Conservation (phyloP, 2,888 invertebrate species). For the Platycheirus albimanus region DNA sequence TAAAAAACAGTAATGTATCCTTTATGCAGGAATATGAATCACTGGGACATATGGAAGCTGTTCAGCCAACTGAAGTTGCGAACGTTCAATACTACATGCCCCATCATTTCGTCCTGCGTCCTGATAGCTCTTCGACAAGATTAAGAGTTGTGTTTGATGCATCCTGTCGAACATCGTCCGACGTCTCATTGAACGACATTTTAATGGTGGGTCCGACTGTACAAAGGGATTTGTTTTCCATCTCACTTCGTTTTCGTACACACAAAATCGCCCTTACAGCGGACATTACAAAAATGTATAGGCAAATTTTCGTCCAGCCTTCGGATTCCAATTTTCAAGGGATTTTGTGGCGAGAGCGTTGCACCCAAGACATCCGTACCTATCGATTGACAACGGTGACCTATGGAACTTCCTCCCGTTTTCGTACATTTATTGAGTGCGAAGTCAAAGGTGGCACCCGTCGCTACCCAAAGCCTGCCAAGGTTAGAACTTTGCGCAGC, state of each 20-base stretch:
- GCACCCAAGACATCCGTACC: constrained; percentile 18
- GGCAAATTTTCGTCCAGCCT: neutral
- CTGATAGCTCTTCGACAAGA: constrained; percentile 1
- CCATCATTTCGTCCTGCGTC: neutral
- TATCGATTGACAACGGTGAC: constrained; percentile 39
- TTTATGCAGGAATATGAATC: constrained; percentile 43
- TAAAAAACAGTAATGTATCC: constrained; percentile 11
- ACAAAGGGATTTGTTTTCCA: neutral
- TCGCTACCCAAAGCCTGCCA: constrained; percentile 63
- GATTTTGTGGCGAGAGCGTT: neutral
- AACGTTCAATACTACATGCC: constrained; percentile 8
- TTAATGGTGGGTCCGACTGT: constrained; percentile 31
- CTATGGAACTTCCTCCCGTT: constrained; percentile 15
- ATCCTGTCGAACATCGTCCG: constrained; percentile 1
- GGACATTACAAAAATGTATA: neutral
- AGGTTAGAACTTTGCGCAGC: constrained; percentile 66
- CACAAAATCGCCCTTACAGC: neutral
- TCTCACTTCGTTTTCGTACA: neutral
- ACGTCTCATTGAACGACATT: constrained; percentile 53
- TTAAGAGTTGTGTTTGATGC: constrained; percentile 31
- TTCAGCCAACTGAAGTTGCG: constrained; percentile 3
- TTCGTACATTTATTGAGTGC: constrained; percentile 43
- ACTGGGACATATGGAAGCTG: constrained; percentile 27
- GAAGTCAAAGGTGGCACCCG: constrained; percentile 71
- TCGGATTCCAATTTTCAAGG: neutral